These are phyloP conservation scores for Hipparchia sbordonii DNA, from an alignment of 2,888 invertebrate species.

Conservation along the genomic window DNA sequence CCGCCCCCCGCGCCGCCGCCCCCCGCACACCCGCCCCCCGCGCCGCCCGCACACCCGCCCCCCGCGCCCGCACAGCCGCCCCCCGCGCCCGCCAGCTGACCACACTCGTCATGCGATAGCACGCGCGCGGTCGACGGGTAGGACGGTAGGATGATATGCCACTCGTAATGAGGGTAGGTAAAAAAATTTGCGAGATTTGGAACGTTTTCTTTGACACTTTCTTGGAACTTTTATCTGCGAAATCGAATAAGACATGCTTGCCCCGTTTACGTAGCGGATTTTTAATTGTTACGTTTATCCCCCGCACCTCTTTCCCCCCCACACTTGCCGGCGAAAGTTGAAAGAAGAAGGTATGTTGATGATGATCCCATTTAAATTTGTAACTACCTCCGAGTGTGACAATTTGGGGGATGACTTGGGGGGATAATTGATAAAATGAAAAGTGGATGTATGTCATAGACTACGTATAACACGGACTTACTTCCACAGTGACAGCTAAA, in stretches of 20 bases:
- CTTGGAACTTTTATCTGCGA: no score
- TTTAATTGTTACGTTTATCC: not conserved
- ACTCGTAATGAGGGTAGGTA: not conserved
- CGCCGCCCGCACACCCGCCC: slow-evolving; percentile 42
- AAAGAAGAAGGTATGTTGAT: no score
- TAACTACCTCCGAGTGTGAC: no score
- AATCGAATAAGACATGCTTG: not conserved
- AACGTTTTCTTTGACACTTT: not conserved
- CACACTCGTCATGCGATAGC: slow-evolving; percentile 29
- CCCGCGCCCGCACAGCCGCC: slow-evolving; percentile 38
- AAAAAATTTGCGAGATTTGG: not conserved
- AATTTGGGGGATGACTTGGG: no score
- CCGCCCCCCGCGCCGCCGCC: not conserved
- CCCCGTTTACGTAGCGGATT: not conserved
- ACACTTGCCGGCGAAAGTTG: no score
- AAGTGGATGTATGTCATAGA: no score
- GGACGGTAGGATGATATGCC: not conserved
- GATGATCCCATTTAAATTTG: no score
- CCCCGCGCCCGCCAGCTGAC: slow-evolving; percentile 47
- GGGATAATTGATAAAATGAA: no score
- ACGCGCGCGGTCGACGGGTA: not conserved
- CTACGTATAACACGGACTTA: no score
- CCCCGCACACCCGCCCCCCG: slow-evolving; percentile 80
- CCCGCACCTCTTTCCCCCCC: no score
- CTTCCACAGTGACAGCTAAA: not conserved